Percentiles rank a stretch among this genome's conserved stretches.
Evolutionary conservation across 2,888 invertebrate species (phyloP).

Genomic region (Mycogona germanica): DNA sequence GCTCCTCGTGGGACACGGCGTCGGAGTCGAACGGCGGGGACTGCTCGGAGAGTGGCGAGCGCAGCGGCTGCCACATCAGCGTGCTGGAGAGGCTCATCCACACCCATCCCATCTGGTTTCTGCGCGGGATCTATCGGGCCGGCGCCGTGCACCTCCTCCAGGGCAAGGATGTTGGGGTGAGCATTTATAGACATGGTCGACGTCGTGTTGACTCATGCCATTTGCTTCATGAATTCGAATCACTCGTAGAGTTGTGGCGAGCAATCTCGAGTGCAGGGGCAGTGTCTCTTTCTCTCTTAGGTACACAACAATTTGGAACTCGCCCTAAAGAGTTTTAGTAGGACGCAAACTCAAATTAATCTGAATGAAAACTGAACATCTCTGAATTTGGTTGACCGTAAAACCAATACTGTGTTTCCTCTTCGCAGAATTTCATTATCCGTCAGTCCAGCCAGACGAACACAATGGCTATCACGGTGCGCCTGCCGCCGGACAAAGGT

Average conservation of each 20-base stretch:
- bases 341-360: no score
- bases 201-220: no score
- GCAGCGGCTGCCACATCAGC: conserved; percentile 59
- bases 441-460: conserved; percentile 85
- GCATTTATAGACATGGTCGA: no score
- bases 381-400: no score
- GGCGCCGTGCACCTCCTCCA: conserved; percentile 89
- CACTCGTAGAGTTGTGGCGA: no score
- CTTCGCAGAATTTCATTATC: conserved; percentile 76
- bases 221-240: no score
- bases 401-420: not conserved
- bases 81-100: conserved; percentile 75
- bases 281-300: no score
- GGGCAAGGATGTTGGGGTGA: conserved; percentile 81
- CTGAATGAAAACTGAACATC: no score
- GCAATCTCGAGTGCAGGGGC: no score
- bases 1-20: conserved; percentile 32
- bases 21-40: conserved; percentile 24
- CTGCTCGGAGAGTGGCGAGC: conserved; percentile 8
- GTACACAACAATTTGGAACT: no score
- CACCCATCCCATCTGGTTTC: conserved; percentile 91
- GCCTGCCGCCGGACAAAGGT: conserved; percentile 71
- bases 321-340: no score
- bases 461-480: conserved; percentile 90
- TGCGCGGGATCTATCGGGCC: conserved; percentile 82